Percentiles rank a stretch among this genome's conserved stretches.
phyloP scores from a whole-genome alignment of 2,797 vertebrate genomes.

The Ctenochaetus hawaiiensis region DNA sequence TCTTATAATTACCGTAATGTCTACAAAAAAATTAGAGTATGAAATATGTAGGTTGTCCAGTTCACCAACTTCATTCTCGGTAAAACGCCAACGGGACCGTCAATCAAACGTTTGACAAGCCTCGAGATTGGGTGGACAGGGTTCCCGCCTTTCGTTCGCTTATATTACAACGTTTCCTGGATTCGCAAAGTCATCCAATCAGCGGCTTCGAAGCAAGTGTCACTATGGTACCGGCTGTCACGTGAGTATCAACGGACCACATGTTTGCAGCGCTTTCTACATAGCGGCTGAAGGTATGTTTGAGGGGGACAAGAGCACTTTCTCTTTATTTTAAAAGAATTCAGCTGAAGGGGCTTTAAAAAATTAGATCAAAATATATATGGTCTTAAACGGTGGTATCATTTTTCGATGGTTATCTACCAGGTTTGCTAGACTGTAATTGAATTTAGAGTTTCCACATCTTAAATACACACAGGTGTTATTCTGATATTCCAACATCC shows the following conservation, averaged over 20 bases:
- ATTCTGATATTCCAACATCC: not conserved
- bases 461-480: not conserved
- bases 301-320: too few relatives aligned
- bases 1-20: slow-evolving; percentile 66
- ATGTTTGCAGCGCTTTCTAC: not conserved
- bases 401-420: not conserved
- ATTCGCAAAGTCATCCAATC: slow-evolving; percentile 75
- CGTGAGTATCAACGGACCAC: slow-evolving; percentile 68
- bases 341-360: not conserved
- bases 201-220: slow-evolving; percentile 35
- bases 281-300: too few relatives aligned
- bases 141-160: slow-evolving; percentile 49
- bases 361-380: slow-evolving; percentile 2
- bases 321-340: not conserved
- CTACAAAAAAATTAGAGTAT: slow-evolving; percentile 5
- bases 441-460: not conserved
- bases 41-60: not conserved
- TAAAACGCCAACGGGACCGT: slow-evolving; percentile 37
- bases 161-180: not conserved
- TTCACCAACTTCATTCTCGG: not conserved
- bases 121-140: not conserved
- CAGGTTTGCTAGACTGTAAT: not conserved
- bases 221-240: slow-evolving; percentile 77
- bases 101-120: slow-evolving; percentile 27
- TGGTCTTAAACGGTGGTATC: not conserved